Conservation (phyloP, 2,888 invertebrate species). For the Aspidiotus rigidus region DNA sequence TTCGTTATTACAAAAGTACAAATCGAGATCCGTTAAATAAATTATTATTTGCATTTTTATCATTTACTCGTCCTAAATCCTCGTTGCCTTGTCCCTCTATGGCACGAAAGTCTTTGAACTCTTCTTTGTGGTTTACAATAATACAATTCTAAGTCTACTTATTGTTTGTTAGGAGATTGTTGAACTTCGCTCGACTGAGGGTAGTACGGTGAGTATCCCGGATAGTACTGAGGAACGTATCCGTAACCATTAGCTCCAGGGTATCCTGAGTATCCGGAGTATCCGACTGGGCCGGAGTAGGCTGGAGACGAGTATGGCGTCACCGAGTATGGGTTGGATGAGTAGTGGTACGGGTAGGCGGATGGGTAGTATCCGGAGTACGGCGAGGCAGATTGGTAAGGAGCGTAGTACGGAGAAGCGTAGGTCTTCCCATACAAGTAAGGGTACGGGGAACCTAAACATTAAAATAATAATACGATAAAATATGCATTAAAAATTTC, state of each 20-base stretch:
- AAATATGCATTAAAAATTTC: neutral
- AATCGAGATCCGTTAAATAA: neutral
- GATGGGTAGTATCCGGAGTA: neutral
- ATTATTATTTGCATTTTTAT: neutral
- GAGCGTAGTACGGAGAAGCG: slow-evolving; percentile 6
- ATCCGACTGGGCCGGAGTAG: slow-evolving; percentile 6
- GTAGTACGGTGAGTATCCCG: slow-evolving; percentile 11
- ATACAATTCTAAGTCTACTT: neutral
- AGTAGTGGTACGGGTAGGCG: neutral
- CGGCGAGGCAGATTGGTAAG: neutral
- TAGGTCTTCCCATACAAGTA: slow-evolving; percentile 23
- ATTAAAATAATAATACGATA: neutral
- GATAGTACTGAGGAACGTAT: slow-evolving; percentile 18
- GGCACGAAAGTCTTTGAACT: neutral
- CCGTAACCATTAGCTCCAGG: neutral
- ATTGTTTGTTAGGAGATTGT: slow-evolving; percentile 17
- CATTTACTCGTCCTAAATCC: too few species aligned
- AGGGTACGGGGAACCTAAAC: slow-evolving; percentile 19
- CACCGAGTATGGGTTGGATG: neutral
- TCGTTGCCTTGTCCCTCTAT: neutral
- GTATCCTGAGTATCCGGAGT: slow-evolving; percentile 7
- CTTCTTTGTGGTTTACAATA: too few species aligned
- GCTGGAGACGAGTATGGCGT: slow-evolving; percentile 7
- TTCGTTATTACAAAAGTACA: neutral
- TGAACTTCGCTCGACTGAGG: slow-evolving; percentile 3